Conservation (phyloP, 2,113 vertebrate genomes). For the Ageneiosus marmoratus region DNA sequence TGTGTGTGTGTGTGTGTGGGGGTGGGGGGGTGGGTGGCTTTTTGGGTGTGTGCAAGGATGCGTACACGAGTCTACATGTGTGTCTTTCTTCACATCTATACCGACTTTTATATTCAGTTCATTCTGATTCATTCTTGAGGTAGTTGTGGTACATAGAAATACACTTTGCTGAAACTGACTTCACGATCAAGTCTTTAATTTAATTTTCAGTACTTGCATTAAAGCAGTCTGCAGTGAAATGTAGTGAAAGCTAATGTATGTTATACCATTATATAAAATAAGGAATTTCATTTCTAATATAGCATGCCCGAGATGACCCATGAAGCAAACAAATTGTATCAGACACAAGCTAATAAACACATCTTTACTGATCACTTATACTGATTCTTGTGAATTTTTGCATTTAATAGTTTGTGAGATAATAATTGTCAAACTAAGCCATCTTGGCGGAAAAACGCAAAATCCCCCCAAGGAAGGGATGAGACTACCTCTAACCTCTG, state of each 20-base stretch:
- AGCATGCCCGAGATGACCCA: neutral
- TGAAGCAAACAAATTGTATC: neutral
- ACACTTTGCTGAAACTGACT: neutral
- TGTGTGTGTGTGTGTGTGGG: too few species aligned
- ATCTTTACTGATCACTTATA: neutral
- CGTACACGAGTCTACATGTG: conserved; percentile 9
- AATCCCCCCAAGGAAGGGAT: conserved; percentile 40
- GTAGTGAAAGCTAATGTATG: neutral
- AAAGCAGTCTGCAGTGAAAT: neutral
- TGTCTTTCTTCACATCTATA: conserved; percentile 42
- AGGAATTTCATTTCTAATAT: neutral
- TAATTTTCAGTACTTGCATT: neutral
- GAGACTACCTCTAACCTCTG: conserved; percentile 28
- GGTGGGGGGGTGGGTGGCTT: too few species aligned
- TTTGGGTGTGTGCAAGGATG: conserved; percentile 27
- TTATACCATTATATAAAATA: neutral
- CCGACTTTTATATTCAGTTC: neutral
- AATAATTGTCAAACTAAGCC: conserved; percentile 43
- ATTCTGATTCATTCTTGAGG: neutral
- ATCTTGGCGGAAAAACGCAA: conserved; percentile 16
- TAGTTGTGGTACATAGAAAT: neutral
- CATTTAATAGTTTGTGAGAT: conserved; percentile 1
- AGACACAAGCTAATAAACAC: conserved; percentile 11
- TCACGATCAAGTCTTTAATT: neutral
- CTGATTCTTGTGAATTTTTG: neutral